Evolutionary conservation across 2,797 vertebrate species (phyloP), one percentile per base, ranked within the genome.

Genomic region (Gymnothorax javanicus): DNA sequence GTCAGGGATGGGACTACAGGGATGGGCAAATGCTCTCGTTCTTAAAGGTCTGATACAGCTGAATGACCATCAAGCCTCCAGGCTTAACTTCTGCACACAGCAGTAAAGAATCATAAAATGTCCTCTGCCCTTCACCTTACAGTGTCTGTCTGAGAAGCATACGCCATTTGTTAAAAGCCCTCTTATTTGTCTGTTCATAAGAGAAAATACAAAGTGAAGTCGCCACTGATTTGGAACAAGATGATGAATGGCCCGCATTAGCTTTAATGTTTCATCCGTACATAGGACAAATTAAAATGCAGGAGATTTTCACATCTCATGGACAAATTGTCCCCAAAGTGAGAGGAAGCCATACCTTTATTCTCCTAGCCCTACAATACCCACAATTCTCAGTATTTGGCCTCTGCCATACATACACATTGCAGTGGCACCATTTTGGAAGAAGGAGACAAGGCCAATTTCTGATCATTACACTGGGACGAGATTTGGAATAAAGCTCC

Each of bases 31-130:
- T 5, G 15, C 8, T 59, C 79, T 69, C 15, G 67, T 64, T 83
- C 33, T 67, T 82, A 60, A 54, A 82, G 60, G 79, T 17, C 33
- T 56, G 11, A 25, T 23, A 52, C 50, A 64, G 59, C 52, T 67
- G 56, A 52, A 25, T 52, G 56, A 50, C 59, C 43, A 17, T 67
- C 43, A n/a, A 43, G 60, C 85, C 79, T 67, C 12, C 15, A 71
- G 84, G 84, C 69, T 58, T 81, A 82, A 58, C 27, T 4, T 25
- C n/a, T 82, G 81, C 4, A 11, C 81, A n/a, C n/a, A n/a, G 54
- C 13, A 8, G 7, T 27, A 57, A 27, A 82, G n/a, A 12, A n/a
- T 27, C 57, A 57, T 57, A 82, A 82, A 82, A 82, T 54, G 1
- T 52, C 27, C 75, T 9, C 33, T 8, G 52, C 11, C 52, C 81